These are phyloP conservation scores for Lycopodina hypogea DNA, from an alignment of 37 sponge, comb jelly and placozoan species.

Conservation along the genomic window DNA sequence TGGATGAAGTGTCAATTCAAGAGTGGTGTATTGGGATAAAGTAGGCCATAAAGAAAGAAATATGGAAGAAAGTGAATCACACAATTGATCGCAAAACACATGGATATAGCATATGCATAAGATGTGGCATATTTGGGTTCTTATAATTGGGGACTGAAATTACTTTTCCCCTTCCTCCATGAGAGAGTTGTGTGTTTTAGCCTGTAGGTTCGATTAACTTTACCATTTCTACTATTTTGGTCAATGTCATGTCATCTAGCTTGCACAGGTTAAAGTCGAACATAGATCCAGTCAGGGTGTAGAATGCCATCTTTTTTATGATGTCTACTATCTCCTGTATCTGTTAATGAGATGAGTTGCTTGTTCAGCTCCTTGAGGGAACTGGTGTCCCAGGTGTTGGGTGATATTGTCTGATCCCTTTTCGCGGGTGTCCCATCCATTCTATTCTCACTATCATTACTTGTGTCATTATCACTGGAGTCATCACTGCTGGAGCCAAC, in stretches of 20 bases:
- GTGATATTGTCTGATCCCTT: too few species aligned
- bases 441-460: too few species aligned
- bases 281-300: constrained; percentile 74
- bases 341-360: constrained; percentile 75
- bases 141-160: not conserved
- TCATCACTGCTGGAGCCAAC: too few species aligned
- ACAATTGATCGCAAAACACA: not conserved
- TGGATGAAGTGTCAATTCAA: not conserved
- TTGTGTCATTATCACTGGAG: too few species aligned
- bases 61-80: not conserved
- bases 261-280: constrained; percentile 94
- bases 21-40: too few species aligned
- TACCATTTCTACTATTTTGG: constrained; percentile 69
- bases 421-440: too few species aligned
- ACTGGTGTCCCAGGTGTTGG: too few species aligned
- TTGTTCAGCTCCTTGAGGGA: constrained; percentile 78
- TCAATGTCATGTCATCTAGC: constrained; percentile 74
- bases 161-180: not conserved
- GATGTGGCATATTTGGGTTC: not conserved
- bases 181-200: not conserved
- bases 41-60: not conserved
- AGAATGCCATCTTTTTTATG: constrained; percentile 86
- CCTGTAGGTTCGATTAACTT: constrained; percentile 66
- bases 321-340: constrained; percentile 92
- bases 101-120: not conserved